These are phyloP conservation scores for Mionectes olivaceus DNA, from an alignment of 2,797 vertebrate genomes.

Conservation along the genomic window DNA sequence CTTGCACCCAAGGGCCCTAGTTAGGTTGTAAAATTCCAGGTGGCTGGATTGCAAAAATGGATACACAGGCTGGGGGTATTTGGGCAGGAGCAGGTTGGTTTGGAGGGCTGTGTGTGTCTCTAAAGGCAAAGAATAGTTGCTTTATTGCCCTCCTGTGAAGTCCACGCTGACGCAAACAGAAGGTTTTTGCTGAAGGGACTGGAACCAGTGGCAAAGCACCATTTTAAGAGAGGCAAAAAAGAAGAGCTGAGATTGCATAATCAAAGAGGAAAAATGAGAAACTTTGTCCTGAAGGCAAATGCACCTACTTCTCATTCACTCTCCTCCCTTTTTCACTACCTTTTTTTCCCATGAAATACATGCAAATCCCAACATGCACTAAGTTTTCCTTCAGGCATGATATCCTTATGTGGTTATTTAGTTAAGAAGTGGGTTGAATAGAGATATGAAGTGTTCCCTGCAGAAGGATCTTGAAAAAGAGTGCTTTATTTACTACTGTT, in stretches of 20 bases:
- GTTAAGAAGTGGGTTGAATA: conserved; percentile 34
- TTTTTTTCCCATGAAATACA: conserved; percentile 65
- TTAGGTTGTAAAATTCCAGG: neutral
- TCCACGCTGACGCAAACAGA: neutral
- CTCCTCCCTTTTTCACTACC: conserved; percentile 64
- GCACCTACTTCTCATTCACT: conserved; percentile 37
- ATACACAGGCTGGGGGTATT: neutral
- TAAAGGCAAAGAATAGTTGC: neutral
- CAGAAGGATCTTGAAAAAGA: neutral
- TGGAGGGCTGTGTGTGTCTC: neutral
- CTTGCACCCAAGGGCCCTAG: neutral
- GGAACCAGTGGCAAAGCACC: conserved; percentile 29
- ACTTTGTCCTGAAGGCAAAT: conserved; percentile 65
- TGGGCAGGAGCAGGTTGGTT: neutral
- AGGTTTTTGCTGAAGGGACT: conserved; percentile 3
- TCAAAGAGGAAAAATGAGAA: conserved; percentile 62
- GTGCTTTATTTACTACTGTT: neutral
- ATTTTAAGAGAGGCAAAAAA: neutral
- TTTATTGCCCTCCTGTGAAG: neutral
- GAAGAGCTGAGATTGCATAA: conserved; percentile 34
- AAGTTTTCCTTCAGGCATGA: conserved; percentile 62
- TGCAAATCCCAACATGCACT: conserved; percentile 70
- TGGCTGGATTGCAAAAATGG: neutral
- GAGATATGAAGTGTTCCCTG: neutral
- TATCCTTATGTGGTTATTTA: conserved; percentile 55